Conservation (phyloP, 2,888 invertebrate species). For the Salticus scenicus region DNA sequence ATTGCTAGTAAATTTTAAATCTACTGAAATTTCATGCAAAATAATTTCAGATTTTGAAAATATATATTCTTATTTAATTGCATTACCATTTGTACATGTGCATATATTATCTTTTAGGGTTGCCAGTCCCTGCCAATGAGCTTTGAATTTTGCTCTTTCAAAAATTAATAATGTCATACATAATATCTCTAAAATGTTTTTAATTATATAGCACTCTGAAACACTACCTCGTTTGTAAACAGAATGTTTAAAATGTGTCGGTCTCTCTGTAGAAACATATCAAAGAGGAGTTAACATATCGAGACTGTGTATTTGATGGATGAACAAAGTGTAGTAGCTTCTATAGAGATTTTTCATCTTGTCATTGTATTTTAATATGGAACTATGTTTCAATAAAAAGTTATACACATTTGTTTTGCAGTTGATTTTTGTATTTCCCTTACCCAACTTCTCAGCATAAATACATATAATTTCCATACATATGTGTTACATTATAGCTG, state of each 20-base stretch:
- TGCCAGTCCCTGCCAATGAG: background rate
- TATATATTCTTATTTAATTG: too few species aligned
- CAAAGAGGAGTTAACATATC: conserved; percentile 36
- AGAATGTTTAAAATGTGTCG: conserved; percentile 24
- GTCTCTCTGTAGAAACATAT: conserved; percentile 50
- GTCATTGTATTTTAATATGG: conserved; percentile 68
- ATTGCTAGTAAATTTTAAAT: too few species aligned
- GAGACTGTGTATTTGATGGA: conserved; percentile 22
- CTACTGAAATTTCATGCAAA: too few species aligned
- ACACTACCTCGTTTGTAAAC: conserved; percentile 15
- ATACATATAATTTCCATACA: too few species aligned
- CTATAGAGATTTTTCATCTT: conserved; percentile 55
- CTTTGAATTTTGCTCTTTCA: conserved; percentile 2
- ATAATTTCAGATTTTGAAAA: too few species aligned
- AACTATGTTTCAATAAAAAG: conserved; percentile 66
- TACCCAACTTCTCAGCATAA: too few species aligned
- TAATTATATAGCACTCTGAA: background rate
- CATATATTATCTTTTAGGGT: too few species aligned
- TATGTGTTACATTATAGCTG: too few species aligned
- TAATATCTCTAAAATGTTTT: too few species aligned
- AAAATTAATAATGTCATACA: too few species aligned
- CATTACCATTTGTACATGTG: too few species aligned
- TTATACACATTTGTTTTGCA: conserved; percentile 62
- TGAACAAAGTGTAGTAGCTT: conserved; percentile 57
- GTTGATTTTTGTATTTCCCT: too few species aligned